Percentiles rank a stretch among this genome's conserved stretches.
These are phyloP conservation scores for Sinhomidia bicolor DNA, from an alignment of 2,888 invertebrate species.

Conservation along the genomic window DNA sequence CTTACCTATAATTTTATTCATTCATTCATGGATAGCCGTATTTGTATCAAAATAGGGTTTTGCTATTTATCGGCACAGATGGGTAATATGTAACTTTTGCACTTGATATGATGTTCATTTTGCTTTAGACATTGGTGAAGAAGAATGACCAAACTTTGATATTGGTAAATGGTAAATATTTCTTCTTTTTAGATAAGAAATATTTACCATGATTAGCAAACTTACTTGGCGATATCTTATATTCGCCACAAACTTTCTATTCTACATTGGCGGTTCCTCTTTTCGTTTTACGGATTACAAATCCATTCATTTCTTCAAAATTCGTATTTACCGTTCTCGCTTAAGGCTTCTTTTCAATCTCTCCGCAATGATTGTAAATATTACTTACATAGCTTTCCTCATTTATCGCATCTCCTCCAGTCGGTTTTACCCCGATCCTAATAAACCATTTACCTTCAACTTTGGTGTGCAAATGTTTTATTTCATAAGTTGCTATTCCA, in stretches of 20 bases:
- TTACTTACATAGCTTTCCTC: neutral
- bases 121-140: too few relatives aligned
- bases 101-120: too few relatives aligned
- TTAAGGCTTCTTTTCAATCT: neutral
- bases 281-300: neutral
- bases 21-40: too few relatives aligned
- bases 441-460: neutral
- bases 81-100: too few relatives aligned
- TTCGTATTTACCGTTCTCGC: neutral
- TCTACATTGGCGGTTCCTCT: neutral
- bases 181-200: neutral
- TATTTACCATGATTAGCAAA: neutral
- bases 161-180: neutral
- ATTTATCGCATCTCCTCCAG: neutral
- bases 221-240: neutral
- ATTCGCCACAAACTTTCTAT: neutral
- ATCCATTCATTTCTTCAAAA: neutral
- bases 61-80: too few relatives aligned
- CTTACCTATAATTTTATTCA: too few relatives aligned
- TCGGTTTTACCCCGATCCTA: neutral
- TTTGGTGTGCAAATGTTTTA: conserved; percentile 46
- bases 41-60: too few relatives aligned
- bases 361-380: neutral
- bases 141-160: neutral
- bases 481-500: conserved; percentile 24